phyloP scores from a whole-genome alignment of 2,113 vertebrate species.

The Ginglymostoma cirratum region DNA sequence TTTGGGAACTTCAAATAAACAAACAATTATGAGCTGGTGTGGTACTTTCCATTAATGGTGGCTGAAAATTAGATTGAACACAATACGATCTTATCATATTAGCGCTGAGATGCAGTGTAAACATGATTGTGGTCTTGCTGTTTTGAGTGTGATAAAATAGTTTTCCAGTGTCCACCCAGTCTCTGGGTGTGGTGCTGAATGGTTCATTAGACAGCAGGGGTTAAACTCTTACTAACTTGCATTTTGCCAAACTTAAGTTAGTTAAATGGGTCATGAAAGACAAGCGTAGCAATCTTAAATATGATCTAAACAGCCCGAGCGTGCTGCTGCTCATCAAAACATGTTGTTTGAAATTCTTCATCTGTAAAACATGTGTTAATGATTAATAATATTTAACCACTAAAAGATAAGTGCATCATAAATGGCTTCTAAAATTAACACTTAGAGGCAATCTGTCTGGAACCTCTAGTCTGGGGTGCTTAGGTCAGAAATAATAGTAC shows the following conservation, averaged over 20 bases:
- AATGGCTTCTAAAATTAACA: slow-evolving; percentile 34
- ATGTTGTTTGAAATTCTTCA: slow-evolving; percentile 26
- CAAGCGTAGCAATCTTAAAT: slow-evolving; percentile 29
- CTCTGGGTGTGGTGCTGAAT: slow-evolving; percentile 21
- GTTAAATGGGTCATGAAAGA: slow-evolving; percentile 29
- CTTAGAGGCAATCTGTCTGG: slow-evolving; percentile 37
- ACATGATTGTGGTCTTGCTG: background rate
- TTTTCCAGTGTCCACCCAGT: background rate
- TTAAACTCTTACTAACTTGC: slow-evolving; percentile 12
- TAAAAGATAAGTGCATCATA: slow-evolving; percentile 33
- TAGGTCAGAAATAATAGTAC: slow-evolving; percentile 30
- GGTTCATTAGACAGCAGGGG: slow-evolving; percentile 14
- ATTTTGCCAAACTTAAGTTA: slow-evolving; percentile 14
- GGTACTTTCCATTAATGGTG: slow-evolving; percentile 28
- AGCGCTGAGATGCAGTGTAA: slow-evolving; percentile 4
- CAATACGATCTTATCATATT: background rate
- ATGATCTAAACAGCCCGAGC: slow-evolving; percentile 25
- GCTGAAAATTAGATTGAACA: slow-evolving; percentile 14
- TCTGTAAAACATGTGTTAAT: slow-evolving; percentile 37
- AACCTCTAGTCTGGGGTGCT: slow-evolving; percentile 22
- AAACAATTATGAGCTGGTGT: slow-evolving; percentile 27
- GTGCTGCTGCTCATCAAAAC: slow-evolving; percentile 24
- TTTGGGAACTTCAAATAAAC: slow-evolving; percentile 32
- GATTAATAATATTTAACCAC: slow-evolving; percentile 36
- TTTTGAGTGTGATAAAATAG: background rate